A percentile compares a stretch with the other conserved stretches of the same genome.
These are phyloP conservation scores for Fulmarus glacialis DNA, from an alignment of 2,113 vertebrate genomes.

Conservation along the genomic window DNA sequence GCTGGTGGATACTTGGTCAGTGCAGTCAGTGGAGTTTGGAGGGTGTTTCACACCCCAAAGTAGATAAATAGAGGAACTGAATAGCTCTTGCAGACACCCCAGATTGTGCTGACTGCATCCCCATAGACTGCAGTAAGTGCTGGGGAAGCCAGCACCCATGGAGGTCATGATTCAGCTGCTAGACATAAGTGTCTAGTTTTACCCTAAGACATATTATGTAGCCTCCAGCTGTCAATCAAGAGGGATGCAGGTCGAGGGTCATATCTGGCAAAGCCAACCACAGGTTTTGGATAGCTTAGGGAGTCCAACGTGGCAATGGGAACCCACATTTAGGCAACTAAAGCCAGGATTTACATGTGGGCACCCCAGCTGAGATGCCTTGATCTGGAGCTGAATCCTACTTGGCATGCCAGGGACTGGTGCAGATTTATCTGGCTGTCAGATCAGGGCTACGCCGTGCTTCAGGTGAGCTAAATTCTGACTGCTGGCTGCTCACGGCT, in stretches of 20 bases:
- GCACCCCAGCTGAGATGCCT: neutral
- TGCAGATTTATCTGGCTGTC: neutral
- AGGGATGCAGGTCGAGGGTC: neutral
- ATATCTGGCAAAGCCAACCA: neutral
- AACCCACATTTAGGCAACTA: neutral
- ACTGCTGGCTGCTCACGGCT: neutral
- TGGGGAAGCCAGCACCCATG: neutral
- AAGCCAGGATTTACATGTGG: neutral
- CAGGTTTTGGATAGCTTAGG: neutral
- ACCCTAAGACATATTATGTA: neutral
- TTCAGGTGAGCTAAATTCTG: neutral
- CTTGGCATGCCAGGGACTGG: neutral
- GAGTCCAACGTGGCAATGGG: neutral
- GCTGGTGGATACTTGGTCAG: neutral
- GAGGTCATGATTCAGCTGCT: neutral
- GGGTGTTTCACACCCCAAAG: neutral
- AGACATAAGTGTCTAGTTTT: neutral
- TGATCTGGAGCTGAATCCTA: neutral
- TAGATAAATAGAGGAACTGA: neutral
- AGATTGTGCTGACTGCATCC: fast-evolving
- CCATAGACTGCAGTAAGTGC: neutral
- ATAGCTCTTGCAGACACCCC: neutral
- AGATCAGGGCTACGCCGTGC: neutral
- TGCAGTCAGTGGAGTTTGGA: neutral
- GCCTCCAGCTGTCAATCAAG: neutral